phyloP scores from a whole-genome alignment of 2,888 invertebrate genomes.

The Metellina segmentata region DNA sequence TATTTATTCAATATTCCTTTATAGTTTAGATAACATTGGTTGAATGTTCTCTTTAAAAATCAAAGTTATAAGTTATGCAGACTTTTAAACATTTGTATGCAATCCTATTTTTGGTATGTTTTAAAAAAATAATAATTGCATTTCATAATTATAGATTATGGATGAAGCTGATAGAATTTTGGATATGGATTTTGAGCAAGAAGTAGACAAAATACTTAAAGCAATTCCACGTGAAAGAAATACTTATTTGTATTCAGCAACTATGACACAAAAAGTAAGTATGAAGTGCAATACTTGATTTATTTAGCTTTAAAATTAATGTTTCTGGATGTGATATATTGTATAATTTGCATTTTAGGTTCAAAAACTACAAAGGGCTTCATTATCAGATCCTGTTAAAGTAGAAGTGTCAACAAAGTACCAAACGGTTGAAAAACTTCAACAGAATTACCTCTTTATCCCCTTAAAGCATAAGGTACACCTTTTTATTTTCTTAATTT shows the following conservation, averaged over 20 bases:
- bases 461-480: conserved; percentile 95
- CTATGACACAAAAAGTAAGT: conserved; percentile 95
- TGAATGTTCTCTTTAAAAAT: neutral
- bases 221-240: conserved; percentile 94
- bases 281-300: neutral
- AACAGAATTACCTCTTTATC: conserved; percentile 96
- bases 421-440: conserved; percentile 97
- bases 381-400: conserved; percentile 94
- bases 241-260: conserved; percentile 98
- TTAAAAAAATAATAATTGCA: neutral
- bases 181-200: conserved; percentile 99
- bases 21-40: neutral
- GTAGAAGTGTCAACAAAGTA: conserved; percentile 97
- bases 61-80: too few relatives aligned
- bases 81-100: neutral
- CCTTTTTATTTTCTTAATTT: neutral
- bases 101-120: conserved; percentile 2
- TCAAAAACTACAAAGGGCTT: conserved; percentile 96
- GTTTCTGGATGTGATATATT: neutral
- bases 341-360: conserved; percentile 81
- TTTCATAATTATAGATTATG: conserved; percentile 87
- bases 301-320: too few relatives aligned
- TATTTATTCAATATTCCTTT: neutral
- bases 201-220: conserved; percentile 96
- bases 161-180: conserved; percentile 99